A percentile compares a stretch with the other conserved stretches of the same genome.
These are phyloP conservation scores for Eulemur macaco DNA, from an alignment of 2,113 vertebrate genomes.

Conservation along the genomic window DNA sequence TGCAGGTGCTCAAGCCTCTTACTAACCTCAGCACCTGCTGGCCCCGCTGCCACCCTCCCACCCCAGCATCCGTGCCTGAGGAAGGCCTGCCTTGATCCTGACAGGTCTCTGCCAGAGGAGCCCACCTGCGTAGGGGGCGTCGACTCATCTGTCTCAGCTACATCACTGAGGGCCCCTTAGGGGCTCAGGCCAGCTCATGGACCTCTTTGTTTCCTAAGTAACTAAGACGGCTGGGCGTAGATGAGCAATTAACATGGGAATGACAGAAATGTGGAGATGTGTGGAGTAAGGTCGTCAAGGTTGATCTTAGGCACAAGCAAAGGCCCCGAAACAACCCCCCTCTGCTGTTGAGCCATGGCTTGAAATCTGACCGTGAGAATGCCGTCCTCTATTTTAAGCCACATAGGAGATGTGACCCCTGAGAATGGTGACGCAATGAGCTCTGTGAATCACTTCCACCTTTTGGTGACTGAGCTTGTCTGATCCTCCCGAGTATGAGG, in stretches of 20 bases:
- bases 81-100: neutral
- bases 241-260: neutral
- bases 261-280: neutral
- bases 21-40: neutral
- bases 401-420: neutral
- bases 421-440: neutral
- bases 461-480: neutral
- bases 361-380: neutral
- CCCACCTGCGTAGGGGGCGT: accelerated
- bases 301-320: neutral
- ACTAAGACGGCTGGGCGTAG: neutral
- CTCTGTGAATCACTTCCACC: neutral
- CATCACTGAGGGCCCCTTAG: neutral
- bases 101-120: neutral
- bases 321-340: neutral
- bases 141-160: neutral
- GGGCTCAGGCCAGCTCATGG: neutral
- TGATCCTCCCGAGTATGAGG: neutral
- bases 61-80: neutral
- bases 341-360: neutral
- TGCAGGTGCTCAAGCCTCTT: neutral
- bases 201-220: neutral
- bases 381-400: conserved; percentile 36
- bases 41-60: neutral
- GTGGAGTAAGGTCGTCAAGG: neutral